phyloP scores from a whole-genome alignment of 2,113 vertebrate species.

The Grammomys dolichurus region DNA sequence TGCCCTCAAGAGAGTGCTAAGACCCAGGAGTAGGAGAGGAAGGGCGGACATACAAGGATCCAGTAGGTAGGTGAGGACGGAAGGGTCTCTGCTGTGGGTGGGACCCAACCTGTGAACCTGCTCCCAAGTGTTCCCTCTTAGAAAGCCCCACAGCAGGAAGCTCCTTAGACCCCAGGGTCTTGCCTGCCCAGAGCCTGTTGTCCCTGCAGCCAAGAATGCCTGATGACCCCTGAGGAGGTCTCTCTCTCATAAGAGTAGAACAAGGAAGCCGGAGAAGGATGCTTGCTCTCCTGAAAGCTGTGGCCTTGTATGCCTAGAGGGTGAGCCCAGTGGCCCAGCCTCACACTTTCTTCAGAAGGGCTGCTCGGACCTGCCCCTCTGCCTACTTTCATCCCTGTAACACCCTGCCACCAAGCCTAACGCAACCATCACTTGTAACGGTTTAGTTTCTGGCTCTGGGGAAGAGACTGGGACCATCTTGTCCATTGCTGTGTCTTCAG shows the following conservation, averaged over 20 bases:
- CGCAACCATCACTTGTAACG: background rate
- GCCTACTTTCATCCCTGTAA: background rate
- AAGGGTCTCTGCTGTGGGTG: background rate
- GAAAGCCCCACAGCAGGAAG: background rate
- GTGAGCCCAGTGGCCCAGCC: background rate
- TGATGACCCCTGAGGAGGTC: background rate
- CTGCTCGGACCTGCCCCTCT: background rate
- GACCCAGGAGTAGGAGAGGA: background rate
- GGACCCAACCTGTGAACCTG: background rate
- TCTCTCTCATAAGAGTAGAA: background rate
- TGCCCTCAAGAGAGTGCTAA: background rate
- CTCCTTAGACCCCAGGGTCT: background rate
- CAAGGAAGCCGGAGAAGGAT: background rate
- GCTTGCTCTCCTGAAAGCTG: background rate
- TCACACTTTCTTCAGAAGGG: background rate
- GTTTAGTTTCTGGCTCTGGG: conserved; percentile 4
- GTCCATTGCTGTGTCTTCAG: background rate
- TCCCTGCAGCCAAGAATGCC: background rate
- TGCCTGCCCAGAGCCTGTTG: background rate
- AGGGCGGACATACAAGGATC: background rate
- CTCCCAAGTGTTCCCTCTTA: background rate
- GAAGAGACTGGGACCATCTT: background rate
- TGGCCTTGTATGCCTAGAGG: background rate
- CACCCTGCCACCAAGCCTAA: background rate
- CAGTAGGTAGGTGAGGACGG: background rate